Evolutionary conservation across 30 jellyfish, hydroid and myxozoan genomes (phyloP), one percentile per base, ranked within the genome.

Genomic region (Aurelia coerulea): DNA sequence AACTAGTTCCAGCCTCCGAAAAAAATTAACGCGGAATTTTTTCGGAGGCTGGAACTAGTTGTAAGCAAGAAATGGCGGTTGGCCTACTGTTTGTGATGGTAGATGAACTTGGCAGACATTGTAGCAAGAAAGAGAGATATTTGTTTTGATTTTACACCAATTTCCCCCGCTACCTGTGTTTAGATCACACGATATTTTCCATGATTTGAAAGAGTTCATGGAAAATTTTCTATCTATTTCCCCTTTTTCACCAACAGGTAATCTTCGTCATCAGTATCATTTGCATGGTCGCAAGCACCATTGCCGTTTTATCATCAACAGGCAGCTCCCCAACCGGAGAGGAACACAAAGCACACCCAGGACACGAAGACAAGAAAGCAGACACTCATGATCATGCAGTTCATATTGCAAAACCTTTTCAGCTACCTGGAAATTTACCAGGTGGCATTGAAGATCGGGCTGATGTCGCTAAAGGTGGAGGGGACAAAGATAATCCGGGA

Each of bases 231-330:
- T 11, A 54, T 12, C 4, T 5, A 46, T 9, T 53, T 9, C 29
- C 31, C 35, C 6, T 56, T 16, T 63, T 81, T 65, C 29, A 23
- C 46, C 65, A 54, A 7, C 50, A 91, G 98, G 88, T 79, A 1
- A 86, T 91, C 15, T 80, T 91, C 64, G 80, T 91, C 50, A 42
- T 86, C 23, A 83, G 98, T 18, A 14, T 86, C 39, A 62, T 91
- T 4, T 62, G 89, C 37, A 80, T 91, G 98, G 85, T 86, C 0
- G 90, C 95, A 6, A 91, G 98, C 73, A 91, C 98, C 11, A 29
- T 85, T 65, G 87, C 98, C 5, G 98, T 91, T n/a, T 70, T 91
- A 10, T 91, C 56, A 46, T 46, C 98, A 2, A 79, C 80, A 42
- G 51, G 66, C 33, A 88, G 87, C 68, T 35, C 81, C 37, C 89